phyloP scores from a whole-genome alignment of 2,888 invertebrate genomes.

The Gisinianus flammeolus region DNA sequence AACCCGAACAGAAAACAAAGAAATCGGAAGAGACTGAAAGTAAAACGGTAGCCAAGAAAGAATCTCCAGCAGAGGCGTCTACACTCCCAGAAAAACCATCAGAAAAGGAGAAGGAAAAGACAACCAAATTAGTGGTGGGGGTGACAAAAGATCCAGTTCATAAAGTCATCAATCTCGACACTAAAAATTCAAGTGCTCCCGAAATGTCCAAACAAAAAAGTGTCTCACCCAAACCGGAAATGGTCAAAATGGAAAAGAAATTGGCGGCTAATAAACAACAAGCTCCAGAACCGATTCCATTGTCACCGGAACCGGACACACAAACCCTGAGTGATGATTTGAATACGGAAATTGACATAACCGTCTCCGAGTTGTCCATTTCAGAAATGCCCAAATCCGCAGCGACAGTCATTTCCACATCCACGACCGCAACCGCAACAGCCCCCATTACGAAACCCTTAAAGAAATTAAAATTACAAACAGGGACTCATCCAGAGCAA shows the following conservation, averaged over 20 bases:
- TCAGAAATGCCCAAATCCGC: constrained; percentile 5
- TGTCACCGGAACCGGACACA: constrained; percentile 30
- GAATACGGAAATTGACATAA: constrained; percentile 25
- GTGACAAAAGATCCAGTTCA: background rate
- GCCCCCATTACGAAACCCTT: background rate
- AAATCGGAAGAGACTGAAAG: constrained; percentile 33
- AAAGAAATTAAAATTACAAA: constrained; percentile 60
- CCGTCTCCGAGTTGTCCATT: constrained; percentile 11
- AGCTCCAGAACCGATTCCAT: background rate
- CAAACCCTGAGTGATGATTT: constrained; percentile 20
- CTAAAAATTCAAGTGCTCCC: background rate
- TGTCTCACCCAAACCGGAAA: constrained; percentile 31
- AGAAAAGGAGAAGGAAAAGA: constrained; percentile 6
- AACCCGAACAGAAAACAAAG: background rate
- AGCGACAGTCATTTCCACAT: background rate
- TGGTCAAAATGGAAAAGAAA: background rate
- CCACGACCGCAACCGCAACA: background rate
- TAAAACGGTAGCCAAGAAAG: constrained; percentile 60
- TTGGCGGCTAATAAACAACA: background rate
- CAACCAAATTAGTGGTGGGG: background rate
- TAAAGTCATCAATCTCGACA: background rate
- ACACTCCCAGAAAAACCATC: background rate
- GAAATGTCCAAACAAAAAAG: constrained; percentile 34
- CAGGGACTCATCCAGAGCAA: constrained; percentile 67
- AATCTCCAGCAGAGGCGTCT: background rate